Base-by-base conservation (phyloP, 2,797 vertebrate genomes). In the Rousettus madagascariensis region DNA sequence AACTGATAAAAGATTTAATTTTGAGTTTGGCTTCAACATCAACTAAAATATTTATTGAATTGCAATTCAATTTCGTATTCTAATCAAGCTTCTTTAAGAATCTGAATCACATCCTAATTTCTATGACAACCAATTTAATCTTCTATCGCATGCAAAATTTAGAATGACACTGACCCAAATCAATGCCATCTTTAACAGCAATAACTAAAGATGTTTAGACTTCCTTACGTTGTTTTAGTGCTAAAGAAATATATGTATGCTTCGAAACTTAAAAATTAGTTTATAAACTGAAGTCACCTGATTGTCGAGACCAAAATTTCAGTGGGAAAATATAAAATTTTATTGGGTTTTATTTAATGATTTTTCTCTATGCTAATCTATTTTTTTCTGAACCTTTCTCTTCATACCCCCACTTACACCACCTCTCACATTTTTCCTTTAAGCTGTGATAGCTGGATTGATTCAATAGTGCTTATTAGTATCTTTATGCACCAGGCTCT, bases 101-200 rank as follows among this genome's bases (percentile, higher is more conserved):
- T 93, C 69, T 92, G 92, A 96, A 95, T 95, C 74, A 91, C 80
- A 90, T 94, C 69, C 74, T 94, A 94, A 95, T 96, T 97, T 96
- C 96, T 96, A 83, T 97, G 93, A 95, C 93, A 97, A 96, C 95
- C 69, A 88, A 59, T n/a, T 92, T 96, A 87, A 8, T 13, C 16
- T 93, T 86, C n/a, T 79, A 41, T 87, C 94, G 92, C n/a, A 26
- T 46, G 19, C 51, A 78, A 92, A 93, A n/a, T 55, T 90, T 68
- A 49, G 79, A 96, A 95, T 55, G 92, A 95, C 69, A 79, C 26
- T 88, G 84, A 92, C 85, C 85, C 63, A 96, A 90, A 95, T 79
- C 41, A 61, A 33, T 74, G 51, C 28, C 66, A 78, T 86, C 43
- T 57, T 95, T 87, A 82, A 63, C 4, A 63, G 49, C 8, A 80